Percentiles rank a stretch among this genome's conserved stretches.
Evolutionary conservation across 2,888 invertebrate species (phyloP).

Genomic region (Cephus nigrinus): DNA sequence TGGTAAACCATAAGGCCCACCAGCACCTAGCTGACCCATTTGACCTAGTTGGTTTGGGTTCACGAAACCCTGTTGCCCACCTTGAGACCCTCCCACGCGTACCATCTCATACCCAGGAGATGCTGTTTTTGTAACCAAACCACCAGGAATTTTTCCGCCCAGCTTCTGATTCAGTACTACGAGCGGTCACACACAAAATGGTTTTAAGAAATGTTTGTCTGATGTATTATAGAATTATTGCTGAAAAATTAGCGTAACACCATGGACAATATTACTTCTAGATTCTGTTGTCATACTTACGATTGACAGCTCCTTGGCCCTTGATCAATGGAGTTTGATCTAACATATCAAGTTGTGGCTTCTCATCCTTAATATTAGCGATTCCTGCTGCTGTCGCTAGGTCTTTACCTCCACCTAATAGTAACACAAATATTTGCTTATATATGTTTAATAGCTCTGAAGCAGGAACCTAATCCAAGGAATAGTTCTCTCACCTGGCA

Average conservation of each 20-base stretch:
- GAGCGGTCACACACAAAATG: too few species aligned
- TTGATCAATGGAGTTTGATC: constrained; percentile 38
- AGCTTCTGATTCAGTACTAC: constrained; percentile 54
- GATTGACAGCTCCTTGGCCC: constrained; percentile 47
- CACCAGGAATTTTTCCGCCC: constrained; percentile 64
- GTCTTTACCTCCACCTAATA: constrained; percentile 85
- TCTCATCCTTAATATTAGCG: constrained; percentile 71
- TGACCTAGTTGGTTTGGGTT: constrained; percentile 63
- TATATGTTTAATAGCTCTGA: constrained; percentile 7
- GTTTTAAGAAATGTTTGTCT: not conserved
- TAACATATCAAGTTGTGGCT: constrained; percentile 50
- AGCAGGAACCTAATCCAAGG: not conserved
- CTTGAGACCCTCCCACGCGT: constrained; percentile 65
- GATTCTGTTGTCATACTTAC: constrained; percentile 35
- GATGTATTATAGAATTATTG: too few species aligned
- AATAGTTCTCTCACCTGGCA: constrained; percentile 75
- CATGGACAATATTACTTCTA: not conserved
- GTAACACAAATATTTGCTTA: constrained; percentile 10
- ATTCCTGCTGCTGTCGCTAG: constrained; percentile 82
- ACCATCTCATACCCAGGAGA: constrained; percentile 71
- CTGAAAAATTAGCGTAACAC: not conserved
- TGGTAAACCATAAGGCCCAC: constrained; percentile 45
- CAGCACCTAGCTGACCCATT: constrained; percentile 53
- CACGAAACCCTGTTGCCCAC: constrained; percentile 50
- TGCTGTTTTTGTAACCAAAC: constrained; percentile 67